A percentile compares a stretch with the other conserved stretches of the same genome.
Conservation (phyloP, 2,113 vertebrate species). For the Seriola aureovittata region DNA sequence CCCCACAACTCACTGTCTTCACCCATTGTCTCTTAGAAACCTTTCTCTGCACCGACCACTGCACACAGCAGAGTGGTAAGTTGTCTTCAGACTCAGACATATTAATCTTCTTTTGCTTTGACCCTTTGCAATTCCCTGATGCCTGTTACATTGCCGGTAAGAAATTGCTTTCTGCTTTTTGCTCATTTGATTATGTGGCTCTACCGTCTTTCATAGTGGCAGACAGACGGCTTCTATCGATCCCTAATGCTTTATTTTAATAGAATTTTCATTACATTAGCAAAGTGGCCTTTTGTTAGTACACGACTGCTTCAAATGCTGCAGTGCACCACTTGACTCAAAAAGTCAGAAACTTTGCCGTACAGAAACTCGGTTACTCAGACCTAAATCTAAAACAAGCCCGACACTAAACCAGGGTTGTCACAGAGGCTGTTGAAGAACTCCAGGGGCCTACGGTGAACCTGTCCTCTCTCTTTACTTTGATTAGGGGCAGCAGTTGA, state of each 20-base stretch:
- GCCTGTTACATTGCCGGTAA: slow-evolving; percentile 72
- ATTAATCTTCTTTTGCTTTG: slow-evolving; percentile 65
- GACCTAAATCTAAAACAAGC: slow-evolving; percentile 34
- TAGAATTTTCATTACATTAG: slow-evolving; percentile 74
- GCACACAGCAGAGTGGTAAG: slow-evolving; percentile 80
- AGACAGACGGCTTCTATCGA: slow-evolving; percentile 63
- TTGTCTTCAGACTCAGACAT: slow-evolving; percentile 57
- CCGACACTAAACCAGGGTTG: slow-evolving; percentile 32
- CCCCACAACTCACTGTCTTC: slow-evolving; percentile 52
- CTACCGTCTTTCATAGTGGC: slow-evolving; percentile 60
- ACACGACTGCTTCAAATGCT: slow-evolving; percentile 44
- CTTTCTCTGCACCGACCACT: slow-evolving; percentile 80
- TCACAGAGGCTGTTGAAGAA: slow-evolving; percentile 44
- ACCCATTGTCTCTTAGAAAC: slow-evolving; percentile 79
- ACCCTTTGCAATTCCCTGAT: slow-evolving; percentile 63
- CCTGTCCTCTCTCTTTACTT: slow-evolving; percentile 60
- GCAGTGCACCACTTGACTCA: slow-evolving; percentile 64
- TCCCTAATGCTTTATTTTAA: slow-evolving; percentile 54
- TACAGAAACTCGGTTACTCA: slow-evolving; percentile 20
- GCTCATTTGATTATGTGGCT: slow-evolving; percentile 73
- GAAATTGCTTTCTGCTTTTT: slow-evolving; percentile 60
- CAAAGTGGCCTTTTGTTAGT: slow-evolving; percentile 37
- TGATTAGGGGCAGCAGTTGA: slow-evolving; percentile 71
- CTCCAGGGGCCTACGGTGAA: slow-evolving; percentile 49
- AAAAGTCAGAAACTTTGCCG: slow-evolving; percentile 39